These are phyloP conservation scores for Dissostichus mawsoni DNA, from an alignment of 2,113 vertebrate species.

Conservation along the genomic window DNA sequence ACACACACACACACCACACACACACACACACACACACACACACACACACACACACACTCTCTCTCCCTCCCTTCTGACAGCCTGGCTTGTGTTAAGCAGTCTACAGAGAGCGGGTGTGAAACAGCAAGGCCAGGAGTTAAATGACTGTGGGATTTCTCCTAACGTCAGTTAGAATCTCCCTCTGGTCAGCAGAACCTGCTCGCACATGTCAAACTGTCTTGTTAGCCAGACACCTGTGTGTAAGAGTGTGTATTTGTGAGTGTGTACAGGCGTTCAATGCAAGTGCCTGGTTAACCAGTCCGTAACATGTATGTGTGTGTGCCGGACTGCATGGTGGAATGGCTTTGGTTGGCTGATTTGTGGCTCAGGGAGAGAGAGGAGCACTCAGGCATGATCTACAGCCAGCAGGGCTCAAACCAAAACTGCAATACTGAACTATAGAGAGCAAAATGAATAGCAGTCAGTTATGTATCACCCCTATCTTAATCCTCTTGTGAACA, in stretches of 20 bases:
- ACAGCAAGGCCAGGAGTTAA: constrained; percentile 60
- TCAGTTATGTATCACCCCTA: not conserved
- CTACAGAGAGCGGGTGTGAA: constrained; percentile 57
- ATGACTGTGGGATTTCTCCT: constrained; percentile 75
- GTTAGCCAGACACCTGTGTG: constrained; percentile 62
- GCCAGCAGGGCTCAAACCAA: not conserved
- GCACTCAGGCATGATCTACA: constrained; percentile 22
- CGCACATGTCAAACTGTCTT: constrained; percentile 74
- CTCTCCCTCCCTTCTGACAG: constrained; percentile 45
- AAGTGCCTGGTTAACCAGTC: constrained; percentile 19
- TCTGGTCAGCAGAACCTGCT: constrained; percentile 69
- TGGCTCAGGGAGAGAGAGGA: constrained; percentile 5
- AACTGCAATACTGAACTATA: not conserved
- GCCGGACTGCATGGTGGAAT: constrained; percentile 3
- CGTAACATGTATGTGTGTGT: constrained; percentile 14
- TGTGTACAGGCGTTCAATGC: not conserved
- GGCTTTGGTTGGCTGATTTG: constrained; percentile 28
- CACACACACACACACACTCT: not conserved
- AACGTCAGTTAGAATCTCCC: constrained; percentile 65
- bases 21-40: not conserved
- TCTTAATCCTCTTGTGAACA: not conserved
- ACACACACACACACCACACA: too few relatives aligned
- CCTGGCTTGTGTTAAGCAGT: constrained; percentile 36
- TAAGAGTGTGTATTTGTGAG: not conserved
- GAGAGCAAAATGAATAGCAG: not conserved